A percentile compares a stretch with the other conserved stretches of the same genome.
Conservation (phyloP, 2,888 invertebrate species). For the Bellardia pandia region DNA sequence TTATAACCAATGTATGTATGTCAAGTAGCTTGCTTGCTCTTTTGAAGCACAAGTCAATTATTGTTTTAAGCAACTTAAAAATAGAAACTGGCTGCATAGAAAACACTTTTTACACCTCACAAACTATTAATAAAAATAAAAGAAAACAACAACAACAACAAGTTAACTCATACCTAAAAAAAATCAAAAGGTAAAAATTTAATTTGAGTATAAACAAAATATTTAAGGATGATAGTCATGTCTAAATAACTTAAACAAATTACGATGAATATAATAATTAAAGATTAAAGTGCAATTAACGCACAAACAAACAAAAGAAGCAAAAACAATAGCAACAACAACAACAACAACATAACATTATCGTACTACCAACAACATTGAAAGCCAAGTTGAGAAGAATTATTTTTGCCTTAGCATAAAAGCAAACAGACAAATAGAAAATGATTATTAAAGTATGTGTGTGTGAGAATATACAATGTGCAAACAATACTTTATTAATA, state of each 20-base stretch:
- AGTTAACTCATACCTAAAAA: not conserved
- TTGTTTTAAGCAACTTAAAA: constrained; percentile 29
- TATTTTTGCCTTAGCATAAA: not conserved
- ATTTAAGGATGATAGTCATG: constrained; percentile 26
- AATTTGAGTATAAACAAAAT: not conserved
- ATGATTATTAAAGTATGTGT: constrained; percentile 11
- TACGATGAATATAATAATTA: constrained; percentile 21
- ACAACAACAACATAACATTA: not conserved
- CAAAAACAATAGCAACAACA: too few relatives aligned
- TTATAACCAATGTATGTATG: not conserved
- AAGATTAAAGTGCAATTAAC: constrained; percentile 60
- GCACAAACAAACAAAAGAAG: constrained; percentile 33
- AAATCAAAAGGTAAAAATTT: not conserved
- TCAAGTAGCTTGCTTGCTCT: not conserved
- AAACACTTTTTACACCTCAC: not conserved
- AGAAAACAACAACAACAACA: too few relatives aligned
- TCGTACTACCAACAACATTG: not conserved
- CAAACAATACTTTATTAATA: constrained; percentile 68
- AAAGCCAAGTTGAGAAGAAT: not conserved
- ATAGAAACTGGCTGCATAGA: not conserved
- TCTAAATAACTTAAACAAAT: constrained; percentile 38
- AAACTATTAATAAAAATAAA: too few relatives aligned
- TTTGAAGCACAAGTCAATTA: constrained; percentile 20
- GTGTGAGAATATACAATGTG: constrained; percentile 30
- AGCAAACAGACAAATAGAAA: constrained; percentile 19